A percentile compares a stretch with the other conserved stretches of the same genome.
phyloP scores from a whole-genome alignment of 2,797 vertebrate genomes.

The Spheniscus humboldti region DNA sequence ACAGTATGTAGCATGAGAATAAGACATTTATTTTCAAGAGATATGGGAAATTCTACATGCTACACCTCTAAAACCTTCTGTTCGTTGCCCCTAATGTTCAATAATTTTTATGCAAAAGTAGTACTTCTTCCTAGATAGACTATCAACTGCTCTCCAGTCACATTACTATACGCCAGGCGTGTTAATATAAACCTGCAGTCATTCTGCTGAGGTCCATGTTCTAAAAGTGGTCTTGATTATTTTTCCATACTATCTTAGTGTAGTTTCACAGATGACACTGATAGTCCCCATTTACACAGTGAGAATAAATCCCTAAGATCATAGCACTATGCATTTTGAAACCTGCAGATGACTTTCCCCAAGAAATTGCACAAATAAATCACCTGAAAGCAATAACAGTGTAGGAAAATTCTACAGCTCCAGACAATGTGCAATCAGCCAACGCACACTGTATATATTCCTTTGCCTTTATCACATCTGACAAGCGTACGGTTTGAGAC shows the following conservation, averaged over 20 bases:
- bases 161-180: not conserved
- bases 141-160: not conserved
- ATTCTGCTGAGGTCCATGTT: not conserved
- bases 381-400: constrained; percentile 33
- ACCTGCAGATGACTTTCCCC: not conserved
- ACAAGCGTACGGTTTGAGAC: not conserved
- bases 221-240: not conserved
- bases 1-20: not conserved
- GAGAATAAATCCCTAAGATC: constrained; percentile 29
- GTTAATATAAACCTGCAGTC: not conserved
- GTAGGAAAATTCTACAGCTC: constrained; percentile 11
- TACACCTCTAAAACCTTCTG: not conserved
- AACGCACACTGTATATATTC: not conserved
- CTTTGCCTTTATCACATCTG: not conserved
- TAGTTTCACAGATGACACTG: not conserved
- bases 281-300: not conserved
- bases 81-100: not conserved
- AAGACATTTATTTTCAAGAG: constrained; percentile 14
- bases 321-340: constrained; percentile 22
- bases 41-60: not conserved
- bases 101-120: constrained; percentile 13
- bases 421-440: constrained; percentile 53
- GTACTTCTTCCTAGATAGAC: not conserved
- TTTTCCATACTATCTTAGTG: not conserved
- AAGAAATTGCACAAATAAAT: constrained; percentile 58